Evolutionary conservation across 2,888 invertebrate genomes (phyloP), one percentile per base, ranked within the genome.

Genomic region (Atherix ibis): DNA sequence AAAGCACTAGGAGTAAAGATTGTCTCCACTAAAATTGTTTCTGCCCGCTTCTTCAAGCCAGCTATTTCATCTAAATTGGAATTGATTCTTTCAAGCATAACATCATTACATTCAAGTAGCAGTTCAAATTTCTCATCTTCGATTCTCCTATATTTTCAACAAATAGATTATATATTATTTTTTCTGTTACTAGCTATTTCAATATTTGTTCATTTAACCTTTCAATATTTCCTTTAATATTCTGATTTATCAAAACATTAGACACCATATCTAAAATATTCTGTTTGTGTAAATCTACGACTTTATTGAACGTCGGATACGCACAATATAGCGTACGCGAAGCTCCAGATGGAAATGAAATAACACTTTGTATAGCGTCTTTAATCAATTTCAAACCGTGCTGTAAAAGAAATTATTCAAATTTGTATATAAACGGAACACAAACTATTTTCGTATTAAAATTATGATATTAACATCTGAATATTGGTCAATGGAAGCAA

Each of bases 31-130:
- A 67, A 48, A 37, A 64, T 51, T 28, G 68, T 61, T 38, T 66
- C 64, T 1, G 64, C 58, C 44, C 65, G 64, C 42, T 66, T 68
- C 36, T 63, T 62, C 16, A 74, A 60, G 1, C 78, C 77, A 43
- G 66, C 67, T 35, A 75, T 59, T 36, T 70, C 71, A 53, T 85
- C 84, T 45, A 85, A 67, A 49, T 68, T 65, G 44, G 73, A 72
- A 50, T 81, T 80, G 32, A 85, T 74, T 50, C 76, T 70, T 52
- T 92, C 91, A 31, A 91, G 62, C 39, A 89, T 68, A 30, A 70
- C 66, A 59, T 92, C 91, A 62, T 88, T 91, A 10, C 75, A 73
- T 48, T 89, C 88, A 17, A 78, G 64, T 9, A 92, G 52, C 46
- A 81, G 66, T 40, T 91, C 89, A 46, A 76, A 73, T 51, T 75